A percentile compares a stretch with the other conserved stretches of the same genome.
Evolutionary conservation across 2,888 invertebrate species (phyloP).

Genomic region (Dexiosoma caninum): DNA sequence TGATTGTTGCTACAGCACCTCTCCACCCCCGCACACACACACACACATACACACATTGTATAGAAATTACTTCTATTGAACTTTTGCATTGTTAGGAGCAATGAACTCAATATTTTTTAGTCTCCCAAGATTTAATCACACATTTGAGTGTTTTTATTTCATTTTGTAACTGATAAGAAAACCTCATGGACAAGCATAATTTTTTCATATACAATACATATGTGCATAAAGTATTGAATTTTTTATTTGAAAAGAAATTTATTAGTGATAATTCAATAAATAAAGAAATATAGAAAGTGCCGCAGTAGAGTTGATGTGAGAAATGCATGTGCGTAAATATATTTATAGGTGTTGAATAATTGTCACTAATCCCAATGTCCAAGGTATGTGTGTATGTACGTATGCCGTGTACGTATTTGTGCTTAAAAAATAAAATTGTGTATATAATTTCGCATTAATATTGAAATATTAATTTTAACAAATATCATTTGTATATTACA

Average conservation of each 20-base stretch:
- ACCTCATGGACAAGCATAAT: neutral
- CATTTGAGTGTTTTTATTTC: neutral
- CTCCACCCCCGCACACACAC: constrained; percentile 1
- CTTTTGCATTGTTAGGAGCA: constrained; percentile 58
- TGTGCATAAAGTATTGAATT: neutral
- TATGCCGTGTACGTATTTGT: neutral
- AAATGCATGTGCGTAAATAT: neutral
- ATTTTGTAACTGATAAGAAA: neutral
- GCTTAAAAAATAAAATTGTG: constrained; percentile 12
- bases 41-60: neutral
- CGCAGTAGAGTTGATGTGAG: neutral
- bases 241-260: neutral
- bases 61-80: constrained; percentile 46
- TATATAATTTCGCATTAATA: too few species aligned
- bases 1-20: constrained; percentile 13
- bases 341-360: too few species aligned
- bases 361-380: too few species aligned
- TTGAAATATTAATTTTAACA: too few species aligned
- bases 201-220: neutral
- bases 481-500: too few species aligned
- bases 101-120: constrained; percentile 40
- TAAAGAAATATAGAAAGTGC: neutral
- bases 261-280: constrained; percentile 4
- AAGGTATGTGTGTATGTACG: neutral
- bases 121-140: neutral